A percentile compares a stretch with the other conserved stretches of the same genome.
phyloP scores from a whole-genome alignment of 2,113 vertebrate genomes.

The Ctenomys sociabilis region DNA sequence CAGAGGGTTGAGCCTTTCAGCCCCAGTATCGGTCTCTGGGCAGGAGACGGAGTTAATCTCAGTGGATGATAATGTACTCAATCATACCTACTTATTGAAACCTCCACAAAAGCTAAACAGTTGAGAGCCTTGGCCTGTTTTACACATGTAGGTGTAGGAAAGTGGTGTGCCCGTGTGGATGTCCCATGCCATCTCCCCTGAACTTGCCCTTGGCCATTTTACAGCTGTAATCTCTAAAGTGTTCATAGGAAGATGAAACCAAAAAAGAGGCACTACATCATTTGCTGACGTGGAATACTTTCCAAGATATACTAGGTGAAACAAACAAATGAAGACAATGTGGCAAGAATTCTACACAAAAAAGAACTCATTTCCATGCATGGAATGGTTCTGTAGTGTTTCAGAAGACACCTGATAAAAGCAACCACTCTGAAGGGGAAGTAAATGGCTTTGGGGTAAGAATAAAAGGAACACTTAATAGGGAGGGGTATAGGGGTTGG shows the following conservation, averaged over 20 bases:
- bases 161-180: background rate
- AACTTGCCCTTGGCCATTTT: background rate
- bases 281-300: background rate
- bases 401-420: background rate
- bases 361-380: background rate
- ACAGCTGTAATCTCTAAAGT: background rate
- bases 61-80: background rate
- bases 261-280: background rate
- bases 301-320: background rate
- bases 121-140: background rate
- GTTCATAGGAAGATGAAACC: background rate
- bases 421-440: background rate
- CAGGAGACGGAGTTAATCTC: background rate
- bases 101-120: background rate
- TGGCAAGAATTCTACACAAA: background rate
- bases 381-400: background rate
- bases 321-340: background rate
- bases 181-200: background rate
- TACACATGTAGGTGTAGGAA: background rate
- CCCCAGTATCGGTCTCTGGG: background rate
- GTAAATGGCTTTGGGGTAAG: background rate
- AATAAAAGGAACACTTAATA: slow-evolving; percentile 7
- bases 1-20: background rate
- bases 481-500: background rate
- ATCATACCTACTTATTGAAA: background rate